Evolutionary conservation across 2,797 vertebrate genomes (phyloP).

Genomic region (Pseudomugil gertrudae): DNA sequence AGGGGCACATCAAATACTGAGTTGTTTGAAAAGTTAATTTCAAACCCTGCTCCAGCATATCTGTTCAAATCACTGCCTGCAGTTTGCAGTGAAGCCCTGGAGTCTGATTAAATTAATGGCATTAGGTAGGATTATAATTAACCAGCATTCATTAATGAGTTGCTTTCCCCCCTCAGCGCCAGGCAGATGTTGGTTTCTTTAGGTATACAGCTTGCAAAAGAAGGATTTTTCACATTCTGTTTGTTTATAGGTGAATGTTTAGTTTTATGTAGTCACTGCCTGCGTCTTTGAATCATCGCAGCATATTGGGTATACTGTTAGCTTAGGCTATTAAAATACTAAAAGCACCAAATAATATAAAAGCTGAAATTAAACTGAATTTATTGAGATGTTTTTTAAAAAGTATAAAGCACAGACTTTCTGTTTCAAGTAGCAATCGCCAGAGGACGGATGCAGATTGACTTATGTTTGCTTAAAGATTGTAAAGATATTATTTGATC

Average conservation of each 20-base stretch:
- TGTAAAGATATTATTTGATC: no score
- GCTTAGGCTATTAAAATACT: not conserved
- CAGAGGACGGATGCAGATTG: no score
- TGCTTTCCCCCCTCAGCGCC: conserved; percentile 47
- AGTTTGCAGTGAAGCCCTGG: conserved; percentile 18
- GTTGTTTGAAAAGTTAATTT: conserved; percentile 48
- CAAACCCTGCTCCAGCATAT: conserved; percentile 21
- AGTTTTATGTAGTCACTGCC: conserved; percentile 17
- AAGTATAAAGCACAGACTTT: conserved; percentile 1
- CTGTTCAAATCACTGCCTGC: conserved; percentile 36
- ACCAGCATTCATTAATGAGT: conserved; percentile 50
- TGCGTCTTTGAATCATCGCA: conserved; percentile 3
- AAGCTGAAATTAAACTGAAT: conserved; percentile 12
- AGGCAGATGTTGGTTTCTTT: conserved; percentile 64
- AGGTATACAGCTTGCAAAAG: conserved; percentile 25
- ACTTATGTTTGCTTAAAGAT: no score
- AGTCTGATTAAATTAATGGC: conserved; percentile 32
- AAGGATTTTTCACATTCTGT: conserved; percentile 13
- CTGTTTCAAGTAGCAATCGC: no score
- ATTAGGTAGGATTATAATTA: conserved; percentile 62
- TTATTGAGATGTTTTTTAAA: conserved; percentile 31
- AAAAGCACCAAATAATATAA: not conserved
- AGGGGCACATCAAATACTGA: conserved; percentile 29
- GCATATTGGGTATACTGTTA: not conserved
- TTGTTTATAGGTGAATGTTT: conserved; percentile 6